A percentile compares a stretch with the other conserved stretches of the same genome.
These are phyloP conservation scores for Notothenia rossii DNA, from an alignment of 2,113 vertebrate genomes.

Conservation along the genomic window DNA sequence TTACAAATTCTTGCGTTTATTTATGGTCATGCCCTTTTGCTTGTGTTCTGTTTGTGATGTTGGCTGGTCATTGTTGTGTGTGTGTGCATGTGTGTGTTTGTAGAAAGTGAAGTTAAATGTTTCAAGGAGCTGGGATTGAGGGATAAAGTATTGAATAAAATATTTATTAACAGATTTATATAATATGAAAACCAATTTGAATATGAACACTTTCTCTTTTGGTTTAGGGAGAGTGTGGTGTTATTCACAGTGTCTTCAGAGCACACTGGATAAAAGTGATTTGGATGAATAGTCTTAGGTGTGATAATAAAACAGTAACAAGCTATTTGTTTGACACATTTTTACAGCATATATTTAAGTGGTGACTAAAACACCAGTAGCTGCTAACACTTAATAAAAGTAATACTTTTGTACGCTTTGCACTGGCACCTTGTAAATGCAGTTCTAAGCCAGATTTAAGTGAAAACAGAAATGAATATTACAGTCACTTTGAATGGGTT, in stretches of 20 bases:
- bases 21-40: conserved; percentile 76
- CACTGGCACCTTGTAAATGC: conserved; percentile 74
- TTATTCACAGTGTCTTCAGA: conserved; percentile 9
- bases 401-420: conserved; percentile 65
- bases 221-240: neutral
- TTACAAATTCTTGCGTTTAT: conserved; percentile 84
- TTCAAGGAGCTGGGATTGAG: conserved; percentile 8
- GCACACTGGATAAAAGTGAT: conserved; percentile 22
- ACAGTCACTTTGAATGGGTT: conserved; percentile 35
- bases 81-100: conserved; percentile 22
- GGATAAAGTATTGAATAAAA: conserved; percentile 6
- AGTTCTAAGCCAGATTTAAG: conserved; percentile 68
- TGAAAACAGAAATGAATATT: conserved; percentile 78
- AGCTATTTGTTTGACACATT: conserved; percentile 78
- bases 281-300: conserved; percentile 58
- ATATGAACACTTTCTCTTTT: conserved; percentile 13
- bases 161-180: neutral
- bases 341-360: conserved; percentile 79
- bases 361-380: conserved; percentile 72
- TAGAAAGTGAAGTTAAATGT: conserved; percentile 12
- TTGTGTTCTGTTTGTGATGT: conserved; percentile 62
- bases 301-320: conserved; percentile 75
- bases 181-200: neutral
- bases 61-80: conserved; percentile 37
- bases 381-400: conserved; percentile 81